A percentile compares a stretch with the other conserved stretches of the same genome.
Evolutionary conservation across 2,113 vertebrate species (phyloP).

Genomic region (Danio rerio): GRCz12tu NC_133178.1:2721501-2722000

Average conservation of each 20-base stretch:
- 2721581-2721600: not conserved
- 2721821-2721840: constrained; percentile 11
- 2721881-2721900: not conserved
- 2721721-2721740: constrained; percentile 16
- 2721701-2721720: not conserved
- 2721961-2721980: no score
- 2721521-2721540: no score
- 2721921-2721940: no score
- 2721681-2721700: not conserved
- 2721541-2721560: no score
- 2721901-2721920: not conserved
- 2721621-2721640: constrained; percentile 16
- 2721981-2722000: not conserved
- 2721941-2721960: no score
- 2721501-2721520: no score
- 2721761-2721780: not conserved
- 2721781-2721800: constrained; percentile 18
- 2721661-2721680: not conserved
- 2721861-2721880: not conserved
- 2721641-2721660: constrained; percentile 19
- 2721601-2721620: constrained; percentile 1
- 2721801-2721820: not conserved
- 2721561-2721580: no score
- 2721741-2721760: not conserved
- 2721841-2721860: not conserved